phyloP scores from a whole-genome alignment of 2,888 invertebrate genomes.

The Euclidia mi region DNA sequence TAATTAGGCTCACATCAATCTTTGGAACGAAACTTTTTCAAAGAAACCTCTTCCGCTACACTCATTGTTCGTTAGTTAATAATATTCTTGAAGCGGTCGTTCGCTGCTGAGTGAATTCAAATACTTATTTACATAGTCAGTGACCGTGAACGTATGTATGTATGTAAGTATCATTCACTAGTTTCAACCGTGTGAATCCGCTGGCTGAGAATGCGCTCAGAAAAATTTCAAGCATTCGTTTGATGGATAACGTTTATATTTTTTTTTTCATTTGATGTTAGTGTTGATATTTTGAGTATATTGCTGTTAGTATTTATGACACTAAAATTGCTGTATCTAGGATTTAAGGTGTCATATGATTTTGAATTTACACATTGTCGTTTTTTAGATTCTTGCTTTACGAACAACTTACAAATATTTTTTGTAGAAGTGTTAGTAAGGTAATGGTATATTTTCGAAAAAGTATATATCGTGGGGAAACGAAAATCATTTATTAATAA shows the following conservation, averaged over 20 bases:
- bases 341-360: too few relatives aligned
- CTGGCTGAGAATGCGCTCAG: conserved; percentile 79
- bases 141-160: conserved; percentile 82
- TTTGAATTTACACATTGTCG: too few relatives aligned
- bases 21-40: conserved; percentile 46
- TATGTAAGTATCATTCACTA: conserved; percentile 69
- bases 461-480: too few relatives aligned
- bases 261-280: conserved; percentile 16
- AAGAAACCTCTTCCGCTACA: conserved; percentile 54
- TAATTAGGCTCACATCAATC: conserved; percentile 44
- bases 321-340: too few relatives aligned
- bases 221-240: conserved; percentile 73
- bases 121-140: conserved; percentile 85
- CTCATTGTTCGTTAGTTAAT: conserved; percentile 63
- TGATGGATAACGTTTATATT: conserved; percentile 67
- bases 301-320: too few relatives aligned
- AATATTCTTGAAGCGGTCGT: conserved; percentile 67
- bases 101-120: conserved; percentile 70
- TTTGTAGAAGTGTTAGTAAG: too few relatives aligned
- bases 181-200: conserved; percentile 82
- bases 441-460: too few relatives aligned
- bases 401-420: too few relatives aligned
- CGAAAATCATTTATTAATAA: too few relatives aligned
- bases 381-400: too few relatives aligned
- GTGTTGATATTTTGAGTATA: not conserved